phyloP scores from a whole-genome alignment of 2,888 invertebrate genomes.

The Epistrophella euchroma region DNA sequence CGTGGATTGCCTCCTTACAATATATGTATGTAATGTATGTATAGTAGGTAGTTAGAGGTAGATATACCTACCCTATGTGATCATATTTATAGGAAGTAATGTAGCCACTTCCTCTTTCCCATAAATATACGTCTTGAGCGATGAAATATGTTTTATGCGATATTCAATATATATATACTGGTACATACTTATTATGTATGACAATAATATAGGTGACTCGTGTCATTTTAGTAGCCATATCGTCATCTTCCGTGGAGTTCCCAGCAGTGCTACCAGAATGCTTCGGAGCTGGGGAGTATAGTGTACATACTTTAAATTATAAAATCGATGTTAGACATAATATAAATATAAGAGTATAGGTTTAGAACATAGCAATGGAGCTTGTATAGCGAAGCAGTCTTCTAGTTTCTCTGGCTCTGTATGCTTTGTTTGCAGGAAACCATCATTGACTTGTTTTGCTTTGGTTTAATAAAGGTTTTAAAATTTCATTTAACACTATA shows the following conservation, averaged over 20 bases:
- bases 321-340: conserved; percentile 62
- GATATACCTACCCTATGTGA: background rate
- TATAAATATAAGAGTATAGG: conserved; percentile 36
- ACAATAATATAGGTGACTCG: conserved; percentile 34
- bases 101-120: background rate
- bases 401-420: background rate
- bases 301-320: conserved; percentile 3
- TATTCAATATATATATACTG: background rate
- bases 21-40: too few relatives aligned
- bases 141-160: conserved; percentile 63
- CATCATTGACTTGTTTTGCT: conserved; percentile 62
- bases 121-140: conserved; percentile 37
- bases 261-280: conserved; percentile 19
- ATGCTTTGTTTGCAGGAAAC: conserved; percentile 41
- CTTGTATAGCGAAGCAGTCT: background rate
- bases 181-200: background rate
- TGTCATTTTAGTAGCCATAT: conserved; percentile 32
- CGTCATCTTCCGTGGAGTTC: conserved; percentile 12
- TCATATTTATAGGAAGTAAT: conserved; percentile 33
- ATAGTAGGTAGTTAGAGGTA: background rate
- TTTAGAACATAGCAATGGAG: background rate
- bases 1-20: conserved; percentile 21
- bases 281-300: background rate
- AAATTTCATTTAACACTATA: conserved; percentile 68
- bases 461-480: conserved; percentile 69